Evolutionary conservation across 2,113 vertebrate genomes (phyloP), one percentile per base, ranked within the genome.

Genomic region (Gambusia holbrooki): DNA sequence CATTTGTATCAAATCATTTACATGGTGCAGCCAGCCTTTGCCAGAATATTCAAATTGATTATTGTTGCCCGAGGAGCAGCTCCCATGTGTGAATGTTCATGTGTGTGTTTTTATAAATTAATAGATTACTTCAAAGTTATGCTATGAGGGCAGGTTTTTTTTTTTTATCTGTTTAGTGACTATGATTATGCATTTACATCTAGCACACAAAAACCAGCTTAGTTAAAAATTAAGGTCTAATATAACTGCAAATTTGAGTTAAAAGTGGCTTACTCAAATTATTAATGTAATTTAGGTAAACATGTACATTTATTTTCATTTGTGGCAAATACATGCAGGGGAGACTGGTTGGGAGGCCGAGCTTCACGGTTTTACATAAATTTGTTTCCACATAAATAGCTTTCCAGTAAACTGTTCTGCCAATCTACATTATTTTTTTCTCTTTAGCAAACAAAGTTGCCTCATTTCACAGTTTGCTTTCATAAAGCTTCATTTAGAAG

Each of bases 1-100:
- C 82, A 94, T 94, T 95, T 95, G 91, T 92, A 94, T 93, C 90
- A 92, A 89, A 93, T 90, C 84, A 93, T 94, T 92, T 93, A 91
- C 90, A 92, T 92, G 91, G 89, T 90, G 90, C 88, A 92, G 87
- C 89, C 92, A 93, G 90, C 85, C 88, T 89, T 92, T 83, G 88
- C 90, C 88, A 91, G 86, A 85, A 91, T 93, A 90, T 93, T 91
- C 86, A 92, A 93, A 94, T 93, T 93, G 92, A 94, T 93, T 91
- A 93, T 93, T 93, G 79, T 90, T 92, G 93, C 92, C 93, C 85
- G 80, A 89, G 90, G 93, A 87, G 79, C 70, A 76, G 69, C 73
- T 75, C 79, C 30, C 42, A 19, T 79, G 80, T 80, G 77, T 51
- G 66, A 37, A 76, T 87, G 71, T 72, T 84, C 29, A 64, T 65